Base-by-base conservation (phyloP, 2,797 vertebrate species). In the Lutjanus campechanus region DNA sequence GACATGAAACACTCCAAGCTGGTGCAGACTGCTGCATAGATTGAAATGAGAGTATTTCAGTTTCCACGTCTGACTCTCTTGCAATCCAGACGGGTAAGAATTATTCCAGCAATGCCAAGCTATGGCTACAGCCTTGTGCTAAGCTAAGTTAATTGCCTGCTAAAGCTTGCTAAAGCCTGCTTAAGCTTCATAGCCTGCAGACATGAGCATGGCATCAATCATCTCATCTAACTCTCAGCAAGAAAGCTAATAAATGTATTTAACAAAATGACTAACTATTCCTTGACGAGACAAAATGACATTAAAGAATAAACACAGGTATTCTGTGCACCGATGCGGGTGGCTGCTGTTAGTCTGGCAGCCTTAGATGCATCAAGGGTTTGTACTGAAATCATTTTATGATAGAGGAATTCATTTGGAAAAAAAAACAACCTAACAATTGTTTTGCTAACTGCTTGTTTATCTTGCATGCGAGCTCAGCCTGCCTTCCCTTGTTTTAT, bases 391-490 rank as follows among this genome's bases (percentile, higher is more conserved):
- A 41, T 60, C 17, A 41, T 77, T 79, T 73, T 7, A 36, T 20
- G 40, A 71, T 69, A 64, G 43, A 63, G 29, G 29, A 76, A 43
- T 17, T 10, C 62, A 68, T 58, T 53, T 59, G 22, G 41, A 58
- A 19, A 40, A 44, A 79, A 56, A 56, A 67, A 51, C 12, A 73
- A 41, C 22, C 20, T 29, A 5, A 79, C 73, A 83, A 67, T 77
- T n/a, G 25, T 79, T 82, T 72, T 49, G 62, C 76, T 79, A 25
- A 66, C n/a, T 46, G 25, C n/a, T 67, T 76, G 79, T 86, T 87
- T 81, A 46, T 79, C 49, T 81, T 69, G 55, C 62, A 64, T 60
- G 61, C 49, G 6, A 68, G 70, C 72, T 69, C 55, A 40, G 65
- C 29, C 71, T n/a, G 17, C 40, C 20, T 54, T 58, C 67, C 47